Base-by-base conservation (phyloP, 2,888 invertebrate species). In the Agrochola macilenta region DNA sequence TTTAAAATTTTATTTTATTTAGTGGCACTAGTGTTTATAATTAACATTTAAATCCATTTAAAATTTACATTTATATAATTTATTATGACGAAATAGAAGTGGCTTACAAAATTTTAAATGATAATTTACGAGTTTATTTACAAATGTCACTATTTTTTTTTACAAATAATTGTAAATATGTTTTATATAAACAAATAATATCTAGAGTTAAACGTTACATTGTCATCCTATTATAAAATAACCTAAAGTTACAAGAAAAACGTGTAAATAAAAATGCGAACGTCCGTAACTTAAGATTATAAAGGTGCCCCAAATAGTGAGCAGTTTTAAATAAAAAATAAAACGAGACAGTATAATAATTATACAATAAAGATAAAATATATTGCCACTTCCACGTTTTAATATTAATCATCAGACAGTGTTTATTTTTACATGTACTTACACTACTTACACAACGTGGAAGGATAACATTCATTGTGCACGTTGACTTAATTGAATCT, bases 381-480 rank as follows among this genome's bases (percentile, higher is more conserved):
- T 69, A 82, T 83, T 74, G 86, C 86, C 86, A 84, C 86, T 82
- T 75, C 84, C 86, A 84, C 63, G 63, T 12, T 60, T 70, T 57
- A 39, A 63, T 39, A 43, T 71, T 71, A 64, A 46, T 57, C 35
- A 54, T 52, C 69, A 57, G 65, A 76, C 71, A 82, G 43, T 52
- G 61, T 78, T 76, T 71, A 79, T 65, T 74, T 78, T 70, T 60
- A 82, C 64, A 77, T 68, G 14, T 80, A 86, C 71, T 76, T 76
- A 84, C 0, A 26, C 69, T 64, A 58, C 61, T 76, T 82, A 80
- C 60, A 64, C 74, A 75, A 78, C 72, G 78, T 85, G 89, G 86
- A 87, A 89, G 87, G 83, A 89, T 78, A 87, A 82, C 81, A 84
- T 78, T 89, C 72, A 89, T 84, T 84, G 88, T 86, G 83, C 83